Base-by-base conservation (phyloP, 2,113 vertebrate species). In the Oreochromis tanganicae region DNA sequence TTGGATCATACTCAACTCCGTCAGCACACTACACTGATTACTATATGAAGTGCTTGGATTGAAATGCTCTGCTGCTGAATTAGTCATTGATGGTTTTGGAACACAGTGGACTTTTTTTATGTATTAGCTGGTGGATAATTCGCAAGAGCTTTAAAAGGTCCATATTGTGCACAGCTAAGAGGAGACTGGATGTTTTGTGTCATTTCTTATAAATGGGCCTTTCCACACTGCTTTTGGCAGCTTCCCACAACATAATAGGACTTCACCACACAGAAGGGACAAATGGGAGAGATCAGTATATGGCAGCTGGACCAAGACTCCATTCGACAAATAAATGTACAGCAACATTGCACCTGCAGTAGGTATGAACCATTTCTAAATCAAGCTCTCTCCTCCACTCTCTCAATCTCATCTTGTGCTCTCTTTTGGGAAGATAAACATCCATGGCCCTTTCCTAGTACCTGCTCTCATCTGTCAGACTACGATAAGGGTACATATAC, bases 401-500 rank as follows among this genome's bases (percentile, higher is more conserved):
- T 56, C 59, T 87, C 82, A 82, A 50, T 88, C 80, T 81, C 8
- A 2, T 71, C 83, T 83, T 21, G 48, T 27, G 38, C 52, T 78
- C 80, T 83, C 82, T 88, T 90, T 91, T 83, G 81, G 82, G 46
- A 85, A 91, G 89, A 94, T 93, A 93, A 94, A 88, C 86, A 88
- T 90, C 89, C 75, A 61, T 36, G 32, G 84, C 61, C 63, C 38
- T 86, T 85, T 91, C 68, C 71, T 55, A 68, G 83, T 61, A 80
- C 88, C 43, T 85, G 83, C 80, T 41, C 86, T 88, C 84, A 86
- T 87, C 92, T 92, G 94, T 87, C 90, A 93, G 82, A 79, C 91
- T 73, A 90, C 86, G 92, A 93, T 94, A 94, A 94, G 88, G 83
- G 85, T 80, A 87, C 85, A 91, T 85, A 93, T 94, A 34, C 66